Percentiles rank a stretch among this genome's conserved stretches.
These are phyloP conservation scores for Aspidiotus rigidus DNA, from an alignment of 2,888 invertebrate genomes.

Conservation along the genomic window DNA sequence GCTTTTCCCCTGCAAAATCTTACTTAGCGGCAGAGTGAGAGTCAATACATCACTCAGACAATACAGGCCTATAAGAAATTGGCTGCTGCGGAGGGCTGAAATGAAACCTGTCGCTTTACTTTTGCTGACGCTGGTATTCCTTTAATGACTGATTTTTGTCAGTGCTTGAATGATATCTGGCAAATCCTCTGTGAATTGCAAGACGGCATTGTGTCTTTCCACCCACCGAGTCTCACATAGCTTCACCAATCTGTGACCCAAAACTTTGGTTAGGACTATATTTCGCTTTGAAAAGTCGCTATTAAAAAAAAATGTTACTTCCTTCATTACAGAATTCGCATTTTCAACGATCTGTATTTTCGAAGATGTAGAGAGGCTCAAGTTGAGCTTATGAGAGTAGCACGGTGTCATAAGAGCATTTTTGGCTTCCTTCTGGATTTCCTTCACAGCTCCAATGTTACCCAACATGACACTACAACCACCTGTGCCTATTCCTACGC, in stretches of 20 bases:
- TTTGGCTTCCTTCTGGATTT: neutral
- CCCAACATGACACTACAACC: neutral
- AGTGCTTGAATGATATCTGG: neutral
- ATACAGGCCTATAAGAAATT: neutral
- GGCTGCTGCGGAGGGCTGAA: neutral
- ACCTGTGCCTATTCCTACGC: neutral
- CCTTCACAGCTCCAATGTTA: neutral
- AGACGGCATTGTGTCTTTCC: neutral
- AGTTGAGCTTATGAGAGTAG: neutral
- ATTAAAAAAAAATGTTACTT: neutral
- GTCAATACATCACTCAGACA: neutral
- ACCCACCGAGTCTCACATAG: neutral
- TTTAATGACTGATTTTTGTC: neutral
- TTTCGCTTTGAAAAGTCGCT: neutral
- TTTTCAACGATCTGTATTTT: neutral
- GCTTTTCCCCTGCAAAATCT: neutral
- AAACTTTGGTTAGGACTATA: neutral
- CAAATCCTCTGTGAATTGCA: neutral
- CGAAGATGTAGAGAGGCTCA: neutral
- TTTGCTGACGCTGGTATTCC: neutral
- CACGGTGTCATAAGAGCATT: neutral
- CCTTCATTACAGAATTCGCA: neutral
- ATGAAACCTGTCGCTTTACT: neutral
- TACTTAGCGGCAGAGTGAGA: neutral
- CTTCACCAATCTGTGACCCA: no score